Conservation (phyloP, 2,888 invertebrate genomes). For the Agrochola circellaris region DNA sequence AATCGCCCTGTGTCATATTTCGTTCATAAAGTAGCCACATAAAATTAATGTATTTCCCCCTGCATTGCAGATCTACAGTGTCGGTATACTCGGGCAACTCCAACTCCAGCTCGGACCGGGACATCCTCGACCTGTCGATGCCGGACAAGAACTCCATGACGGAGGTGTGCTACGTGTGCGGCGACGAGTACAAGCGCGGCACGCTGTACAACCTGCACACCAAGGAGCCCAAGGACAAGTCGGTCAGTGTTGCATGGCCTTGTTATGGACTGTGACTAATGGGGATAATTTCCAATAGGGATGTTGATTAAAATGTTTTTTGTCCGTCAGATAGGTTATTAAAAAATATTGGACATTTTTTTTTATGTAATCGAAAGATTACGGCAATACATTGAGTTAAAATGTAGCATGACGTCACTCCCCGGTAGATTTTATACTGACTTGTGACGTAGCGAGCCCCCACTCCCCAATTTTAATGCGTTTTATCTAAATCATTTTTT, state of each 20-base stretch:
- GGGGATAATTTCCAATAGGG: too few species aligned
- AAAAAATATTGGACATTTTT: too few species aligned
- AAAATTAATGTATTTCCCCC: neutral
- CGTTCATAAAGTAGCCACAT: neutral
- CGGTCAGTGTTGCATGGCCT: conserved; percentile 68
- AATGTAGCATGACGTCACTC: too few species aligned
- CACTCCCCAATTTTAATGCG: too few species aligned
- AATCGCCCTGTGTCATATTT: neutral
- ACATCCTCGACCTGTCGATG: conserved; percentile 97
- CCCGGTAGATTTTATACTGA: too few species aligned
- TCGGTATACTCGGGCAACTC: conserved; percentile 90
- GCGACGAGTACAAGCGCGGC: conserved; percentile 96
- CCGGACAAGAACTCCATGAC: conserved; percentile 97
- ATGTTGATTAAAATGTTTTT: too few species aligned
- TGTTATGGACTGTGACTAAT: too few species aligned
- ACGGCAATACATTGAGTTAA: too few species aligned
- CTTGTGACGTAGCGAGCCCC: too few species aligned
- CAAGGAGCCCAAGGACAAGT: conserved; percentile 90
- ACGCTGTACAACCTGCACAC: conserved; percentile 93
- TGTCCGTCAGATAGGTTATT: too few species aligned
- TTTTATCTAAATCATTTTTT: too few species aligned
- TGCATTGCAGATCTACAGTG: conserved; percentile 84
- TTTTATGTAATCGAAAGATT: too few species aligned
- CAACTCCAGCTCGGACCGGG: conserved; percentile 93
- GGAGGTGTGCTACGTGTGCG: conserved; percentile 97